A percentile compares a stretch with the other conserved stretches of the same genome.
phyloP scores from a whole-genome alignment of 1,140 invertebrate species.

The Drosophila guanche region DNA sequence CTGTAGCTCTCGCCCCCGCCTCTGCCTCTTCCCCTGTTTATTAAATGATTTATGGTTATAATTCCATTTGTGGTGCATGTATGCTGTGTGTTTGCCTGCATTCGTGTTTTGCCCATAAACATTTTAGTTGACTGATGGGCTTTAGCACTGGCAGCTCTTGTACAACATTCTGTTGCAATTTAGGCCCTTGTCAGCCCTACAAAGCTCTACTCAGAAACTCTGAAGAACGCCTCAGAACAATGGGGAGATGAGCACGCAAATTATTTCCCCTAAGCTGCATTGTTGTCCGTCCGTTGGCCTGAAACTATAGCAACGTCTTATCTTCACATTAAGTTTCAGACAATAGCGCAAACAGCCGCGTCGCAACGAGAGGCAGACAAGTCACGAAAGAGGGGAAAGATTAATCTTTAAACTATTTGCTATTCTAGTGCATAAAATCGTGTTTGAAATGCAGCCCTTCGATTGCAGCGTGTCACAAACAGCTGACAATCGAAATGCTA shows the following conservation, averaged over 20 bases:
- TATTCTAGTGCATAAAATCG: slow-evolving; percentile 7
- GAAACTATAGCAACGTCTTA: slow-evolving; percentile 37
- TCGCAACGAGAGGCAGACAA: background rate
- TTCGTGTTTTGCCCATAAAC: slow-evolving; percentile 23
- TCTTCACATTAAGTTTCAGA: slow-evolving; percentile 21
- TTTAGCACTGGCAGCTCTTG: slow-evolving; percentile 7
- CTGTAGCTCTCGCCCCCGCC: background rate
- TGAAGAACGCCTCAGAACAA: slow-evolving; percentile 23
- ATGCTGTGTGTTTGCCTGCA: slow-evolving; percentile 12
- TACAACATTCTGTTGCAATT: slow-evolving; percentile 9
- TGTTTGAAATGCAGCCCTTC: background rate
- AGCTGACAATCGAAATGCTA: slow-evolving; percentile 13
- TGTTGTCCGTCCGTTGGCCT: slow-evolving; percentile 24
- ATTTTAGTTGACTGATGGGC: slow-evolving; percentile 35
- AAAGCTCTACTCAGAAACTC: slow-evolving; percentile 1
- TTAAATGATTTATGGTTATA: slow-evolving; percentile 61
- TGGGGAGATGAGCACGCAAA: slow-evolving; percentile 32
- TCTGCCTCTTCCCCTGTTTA: background rate
- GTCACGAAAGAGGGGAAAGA: background rate
- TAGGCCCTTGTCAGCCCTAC: slow-evolving; percentile 8
- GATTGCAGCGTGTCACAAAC: slow-evolving; percentile 11
- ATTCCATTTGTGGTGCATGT: slow-evolving; percentile 23
- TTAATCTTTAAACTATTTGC: slow-evolving; percentile 14
- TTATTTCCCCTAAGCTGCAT: slow-evolving; percentile 29
- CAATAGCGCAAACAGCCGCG: slow-evolving; percentile 12